These are phyloP conservation scores for Drosophila paulistorum DNA, from an alignment of 1,140 invertebrate species.

Conservation along the genomic window DNA sequence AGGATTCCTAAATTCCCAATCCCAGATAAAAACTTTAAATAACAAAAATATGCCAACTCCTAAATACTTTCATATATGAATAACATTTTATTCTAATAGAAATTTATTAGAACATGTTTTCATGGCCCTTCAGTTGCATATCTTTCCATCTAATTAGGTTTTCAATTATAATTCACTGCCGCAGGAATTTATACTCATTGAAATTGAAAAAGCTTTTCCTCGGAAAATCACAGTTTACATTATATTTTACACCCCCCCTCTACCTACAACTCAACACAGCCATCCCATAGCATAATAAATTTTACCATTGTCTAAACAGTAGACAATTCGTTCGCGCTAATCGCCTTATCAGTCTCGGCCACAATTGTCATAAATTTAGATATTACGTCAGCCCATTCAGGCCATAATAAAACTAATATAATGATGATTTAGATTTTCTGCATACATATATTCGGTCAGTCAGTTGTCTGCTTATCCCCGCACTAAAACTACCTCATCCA, in stretches of 20 bases:
- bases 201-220: neutral
- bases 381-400: constrained; percentile 18
- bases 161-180: neutral
- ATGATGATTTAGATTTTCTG: neutral
- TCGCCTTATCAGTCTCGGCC: constrained; percentile 6
- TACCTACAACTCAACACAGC: neutral
- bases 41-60: too few relatives aligned
- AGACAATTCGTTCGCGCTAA: neutral
- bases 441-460: neutral
- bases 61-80: too few relatives aligned
- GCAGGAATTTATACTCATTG: neutral
- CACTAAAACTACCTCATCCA: neutral
- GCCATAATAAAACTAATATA: constrained; percentile 16
- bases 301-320: constrained; percentile 6
- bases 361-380: constrained; percentile 19
- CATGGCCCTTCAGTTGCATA: neutral
- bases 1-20: too few relatives aligned
- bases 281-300: neutral
- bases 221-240: neutral
- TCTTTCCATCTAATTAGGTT: constrained; percentile 6
- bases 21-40: too few relatives aligned
- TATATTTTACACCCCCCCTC: neutral
- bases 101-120: neutral
- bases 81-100: too few relatives aligned
- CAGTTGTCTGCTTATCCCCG: neutral